Percentiles rank a stretch among this genome's conserved stretches.
Conservation (phyloP, 2,113 vertebrate genomes). For the Chloropsis cyanopogon region DNA sequence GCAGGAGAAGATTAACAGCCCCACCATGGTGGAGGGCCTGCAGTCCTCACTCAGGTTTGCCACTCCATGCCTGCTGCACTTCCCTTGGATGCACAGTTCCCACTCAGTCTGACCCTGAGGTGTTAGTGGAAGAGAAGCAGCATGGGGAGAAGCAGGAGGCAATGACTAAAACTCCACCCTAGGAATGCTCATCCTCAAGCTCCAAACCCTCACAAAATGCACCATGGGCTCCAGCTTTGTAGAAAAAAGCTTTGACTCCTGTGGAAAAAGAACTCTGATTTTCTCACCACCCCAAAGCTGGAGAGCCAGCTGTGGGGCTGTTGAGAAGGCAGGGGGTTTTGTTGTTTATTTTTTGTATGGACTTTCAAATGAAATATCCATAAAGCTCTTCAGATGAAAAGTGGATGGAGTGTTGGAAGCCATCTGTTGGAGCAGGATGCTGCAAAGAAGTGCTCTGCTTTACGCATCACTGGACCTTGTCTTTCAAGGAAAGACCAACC, state of each 20-base stretch:
- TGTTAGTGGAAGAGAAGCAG: too few species aligned
- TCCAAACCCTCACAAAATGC: accelerated
- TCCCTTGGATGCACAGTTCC: too few species aligned
- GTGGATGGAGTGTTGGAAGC: neutral
- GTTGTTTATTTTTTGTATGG: neutral
- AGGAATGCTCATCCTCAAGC: accelerated
- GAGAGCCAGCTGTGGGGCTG: neutral
- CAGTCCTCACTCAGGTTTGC: neutral
- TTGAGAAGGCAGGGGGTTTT: accelerated
- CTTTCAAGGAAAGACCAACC: neutral
- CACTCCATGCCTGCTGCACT: accelerated
- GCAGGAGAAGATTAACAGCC: neutral
- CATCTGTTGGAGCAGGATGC: neutral
- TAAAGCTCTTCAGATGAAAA: neutral
- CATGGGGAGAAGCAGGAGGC: accelerated
- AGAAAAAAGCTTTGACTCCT: accelerated
- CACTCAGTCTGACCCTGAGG: accelerated
- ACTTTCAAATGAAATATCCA: neutral
- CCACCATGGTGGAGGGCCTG: accelerated
- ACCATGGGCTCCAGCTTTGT: accelerated
- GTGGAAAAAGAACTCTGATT: neutral
- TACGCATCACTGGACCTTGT: neutral
- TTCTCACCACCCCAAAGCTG: accelerated
- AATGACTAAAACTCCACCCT: accelerated
- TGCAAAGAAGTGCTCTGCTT: neutral